Percentiles rank a stretch among this genome's conserved stretches.
phyloP scores from a whole-genome alignment of 1,140 invertebrate species.

The Telenomus remus region DNA sequence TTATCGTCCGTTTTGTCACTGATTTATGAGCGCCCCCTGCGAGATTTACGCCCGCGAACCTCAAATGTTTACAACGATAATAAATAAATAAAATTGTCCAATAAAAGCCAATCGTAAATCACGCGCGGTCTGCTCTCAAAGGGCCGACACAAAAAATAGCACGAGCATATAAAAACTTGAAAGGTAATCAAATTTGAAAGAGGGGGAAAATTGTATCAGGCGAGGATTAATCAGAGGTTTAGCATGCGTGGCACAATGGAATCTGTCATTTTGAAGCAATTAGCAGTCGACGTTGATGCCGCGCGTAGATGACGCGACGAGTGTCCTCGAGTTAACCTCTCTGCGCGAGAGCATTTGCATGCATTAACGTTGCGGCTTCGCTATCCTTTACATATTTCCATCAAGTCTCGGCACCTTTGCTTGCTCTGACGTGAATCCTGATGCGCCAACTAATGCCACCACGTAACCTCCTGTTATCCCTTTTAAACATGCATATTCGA shows the following conservation, averaged over 20 bases:
- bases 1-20: slow-evolving; percentile 36
- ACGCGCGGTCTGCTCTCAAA: neutral
- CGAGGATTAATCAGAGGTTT: slow-evolving; percentile 15
- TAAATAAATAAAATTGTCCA: neutral
- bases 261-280: slow-evolving; percentile 51
- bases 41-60: neutral
- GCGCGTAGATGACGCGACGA: slow-evolving; percentile 39
- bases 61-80: neutral
- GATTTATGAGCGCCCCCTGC: slow-evolving; percentile 17
- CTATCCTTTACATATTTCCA: slow-evolving; percentile 44
- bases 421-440: slow-evolving; percentile 30
- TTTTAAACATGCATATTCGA: slow-evolving; percentile 16
- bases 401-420: slow-evolving; percentile 41
- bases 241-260: slow-evolving; percentile 27
- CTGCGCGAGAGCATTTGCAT: slow-evolving; percentile 35
- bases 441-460: slow-evolving; percentile 18
- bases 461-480: slow-evolving; percentile 35
- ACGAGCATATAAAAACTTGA: neutral
- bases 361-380: slow-evolving; percentile 42
- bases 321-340: slow-evolving; percentile 47
- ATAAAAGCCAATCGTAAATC: neutral
- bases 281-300: slow-evolving; percentile 35
- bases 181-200: neutral
- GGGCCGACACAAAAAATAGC: neutral
- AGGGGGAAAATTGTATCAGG: neutral